Conservation (phyloP, 2,797 vertebrate genomes). For the Falco biarmicus region DNA sequence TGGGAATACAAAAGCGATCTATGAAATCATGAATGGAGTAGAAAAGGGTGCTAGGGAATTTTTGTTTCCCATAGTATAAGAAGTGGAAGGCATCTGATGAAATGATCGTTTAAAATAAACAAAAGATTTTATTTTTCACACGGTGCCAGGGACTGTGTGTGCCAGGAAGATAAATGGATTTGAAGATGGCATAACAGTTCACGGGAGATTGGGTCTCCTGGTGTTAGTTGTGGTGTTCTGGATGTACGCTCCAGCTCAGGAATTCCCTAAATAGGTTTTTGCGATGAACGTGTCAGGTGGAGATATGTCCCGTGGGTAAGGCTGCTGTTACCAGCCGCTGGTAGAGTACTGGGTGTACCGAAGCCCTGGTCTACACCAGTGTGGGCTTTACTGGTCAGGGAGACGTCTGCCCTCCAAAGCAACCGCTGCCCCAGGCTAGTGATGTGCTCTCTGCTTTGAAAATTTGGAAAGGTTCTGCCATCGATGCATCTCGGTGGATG, state of each 20-base stretch:
- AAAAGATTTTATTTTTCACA: constrained; percentile 44
- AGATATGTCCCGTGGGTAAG: not conserved
- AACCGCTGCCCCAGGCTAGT: accelerated
- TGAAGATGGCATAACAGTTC: constrained; percentile 4
- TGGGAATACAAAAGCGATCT: constrained; percentile 53
- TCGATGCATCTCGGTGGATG: not conserved
- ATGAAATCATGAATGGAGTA: constrained; percentile 33
- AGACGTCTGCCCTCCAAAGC: not conserved
- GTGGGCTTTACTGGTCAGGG: not conserved
- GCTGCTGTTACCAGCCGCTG: not conserved
- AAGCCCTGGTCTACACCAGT: not conserved
- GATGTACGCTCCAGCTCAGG: not conserved
- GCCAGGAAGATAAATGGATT: constrained; percentile 55
- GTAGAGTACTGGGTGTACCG: accelerated
- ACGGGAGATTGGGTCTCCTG: constrained; percentile 27
- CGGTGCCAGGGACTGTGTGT: not conserved
- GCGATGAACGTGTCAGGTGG: not conserved
- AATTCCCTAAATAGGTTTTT: constrained; percentile 43
- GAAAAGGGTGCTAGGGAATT: constrained; percentile 33
- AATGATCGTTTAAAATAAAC: constrained; percentile 59
- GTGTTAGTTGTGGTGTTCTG: constrained; percentile 45
- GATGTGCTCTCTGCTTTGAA: not conserved
- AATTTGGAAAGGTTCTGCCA: not conserved
- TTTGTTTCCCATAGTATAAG: constrained; percentile 48
- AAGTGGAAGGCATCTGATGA: constrained; percentile 49